A percentile compares a stretch with the other conserved stretches of the same genome.
Conservation (phyloP, 2,797 vertebrate genomes). For the Enteromius fasciolatus region DNA sequence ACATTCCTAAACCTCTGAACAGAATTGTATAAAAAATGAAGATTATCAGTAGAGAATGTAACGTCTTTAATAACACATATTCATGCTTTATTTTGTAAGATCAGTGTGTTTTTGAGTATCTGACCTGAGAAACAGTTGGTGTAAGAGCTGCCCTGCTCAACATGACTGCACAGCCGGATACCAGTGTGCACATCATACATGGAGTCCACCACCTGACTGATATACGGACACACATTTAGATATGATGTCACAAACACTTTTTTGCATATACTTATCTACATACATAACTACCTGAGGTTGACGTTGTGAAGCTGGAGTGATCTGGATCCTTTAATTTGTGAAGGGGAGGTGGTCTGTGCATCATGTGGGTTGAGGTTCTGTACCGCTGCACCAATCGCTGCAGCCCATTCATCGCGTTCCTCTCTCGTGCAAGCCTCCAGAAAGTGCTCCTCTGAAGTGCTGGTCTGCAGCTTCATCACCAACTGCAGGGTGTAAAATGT, state of each 20-base stretch:
- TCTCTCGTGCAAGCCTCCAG: slow-evolving; percentile 91
- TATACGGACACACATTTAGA: slow-evolving; percentile 16
- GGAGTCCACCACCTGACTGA: slow-evolving; percentile 87
- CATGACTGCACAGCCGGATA: slow-evolving; percentile 83
- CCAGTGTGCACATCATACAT: slow-evolving; percentile 87
- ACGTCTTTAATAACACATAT: background rate
- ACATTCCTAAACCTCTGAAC: background rate
- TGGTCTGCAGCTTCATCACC: slow-evolving; percentile 86
- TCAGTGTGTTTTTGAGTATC: background rate
- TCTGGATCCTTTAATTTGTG: slow-evolving; percentile 45
- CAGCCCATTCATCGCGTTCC: slow-evolving; percentile 90
- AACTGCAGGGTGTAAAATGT: slow-evolving; percentile 70
- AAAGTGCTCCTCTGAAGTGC: slow-evolving; percentile 84
- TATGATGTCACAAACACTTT: background rate
- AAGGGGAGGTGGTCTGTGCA: slow-evolving; percentile 47
- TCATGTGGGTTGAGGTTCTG: slow-evolving; percentile 75
- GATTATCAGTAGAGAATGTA: background rate
- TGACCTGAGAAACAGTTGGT: slow-evolving; percentile 93
- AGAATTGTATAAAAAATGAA: background rate
- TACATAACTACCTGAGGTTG: slow-evolving; percentile 81
- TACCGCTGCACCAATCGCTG: slow-evolving; percentile 81
- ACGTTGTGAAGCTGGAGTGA: slow-evolving; percentile 81
- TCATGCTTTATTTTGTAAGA: background rate
- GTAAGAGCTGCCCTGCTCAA: slow-evolving; percentile 88
- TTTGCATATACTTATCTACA: slow-evolving; percentile 11